A percentile compares a stretch with the other conserved stretches of the same genome.
phyloP scores from a whole-genome alignment of 2,797 vertebrate genomes.

The Pyrrhura leucotis region DNA sequence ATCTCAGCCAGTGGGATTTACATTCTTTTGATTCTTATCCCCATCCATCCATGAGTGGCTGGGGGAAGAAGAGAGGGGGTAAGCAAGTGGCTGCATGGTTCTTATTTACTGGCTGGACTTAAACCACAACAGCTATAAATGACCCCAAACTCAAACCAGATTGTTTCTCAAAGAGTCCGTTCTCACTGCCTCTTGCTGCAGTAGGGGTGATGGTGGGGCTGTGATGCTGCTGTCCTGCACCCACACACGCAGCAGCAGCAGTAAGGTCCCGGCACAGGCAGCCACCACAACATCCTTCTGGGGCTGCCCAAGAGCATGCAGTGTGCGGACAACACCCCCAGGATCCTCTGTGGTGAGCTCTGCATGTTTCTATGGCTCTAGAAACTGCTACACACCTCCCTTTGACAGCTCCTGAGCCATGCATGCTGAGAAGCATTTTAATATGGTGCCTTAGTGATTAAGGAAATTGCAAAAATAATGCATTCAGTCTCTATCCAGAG shows the following conservation, averaged over 20 bases:
- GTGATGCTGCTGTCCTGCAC: not conserved
- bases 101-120: not conserved
- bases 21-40: not conserved
- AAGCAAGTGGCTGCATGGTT: not conserved
- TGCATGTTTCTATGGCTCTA: not conserved
- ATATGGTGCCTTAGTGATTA: not conserved
- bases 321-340: not conserved
- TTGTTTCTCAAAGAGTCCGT: not conserved
- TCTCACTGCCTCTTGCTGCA: rapidly evolving
- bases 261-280: not conserved
- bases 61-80: not conserved
- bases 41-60: not conserved
- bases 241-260: not conserved
- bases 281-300: not conserved
- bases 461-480: not conserved
- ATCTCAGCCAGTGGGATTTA: not conserved
- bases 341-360: rapidly evolving
- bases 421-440: not conserved
- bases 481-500: not conserved
- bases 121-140: not conserved
- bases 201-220: not conserved
- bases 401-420: not conserved
- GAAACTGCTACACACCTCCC: not conserved
- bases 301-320: not conserved
- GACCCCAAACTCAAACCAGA: not conserved